These are phyloP conservation scores for Tiphia femorata DNA, from an alignment of 2,888 invertebrate species.

Conservation along the genomic window DNA sequence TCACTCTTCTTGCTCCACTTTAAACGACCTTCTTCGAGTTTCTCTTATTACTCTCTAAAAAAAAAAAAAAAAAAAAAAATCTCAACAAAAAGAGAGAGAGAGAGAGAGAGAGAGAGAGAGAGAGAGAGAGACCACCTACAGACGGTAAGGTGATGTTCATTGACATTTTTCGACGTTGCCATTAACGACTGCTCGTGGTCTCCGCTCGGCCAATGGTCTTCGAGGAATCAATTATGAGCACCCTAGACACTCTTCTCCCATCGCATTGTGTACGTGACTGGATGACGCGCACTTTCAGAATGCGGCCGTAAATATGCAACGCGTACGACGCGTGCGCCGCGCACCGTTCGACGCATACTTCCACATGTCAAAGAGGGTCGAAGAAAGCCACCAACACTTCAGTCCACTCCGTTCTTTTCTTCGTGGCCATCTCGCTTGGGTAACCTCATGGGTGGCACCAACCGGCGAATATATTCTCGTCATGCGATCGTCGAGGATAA, in stretches of 20 bases:
- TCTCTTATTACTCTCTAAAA: neutral
- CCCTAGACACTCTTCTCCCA: slow-evolving; percentile 18
- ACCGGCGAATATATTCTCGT: slow-evolving; percentile 62
- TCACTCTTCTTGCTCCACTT: no score
- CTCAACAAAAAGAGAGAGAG: neutral
- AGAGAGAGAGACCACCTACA: neutral
- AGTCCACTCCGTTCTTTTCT: no score
- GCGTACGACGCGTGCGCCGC: slow-evolving; percentile 23
- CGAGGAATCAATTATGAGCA: slow-evolving; percentile 58
- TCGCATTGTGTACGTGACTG: slow-evolving; percentile 25
- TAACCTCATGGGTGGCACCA: slow-evolving; percentile 64
- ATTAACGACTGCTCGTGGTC: slow-evolving; percentile 48
- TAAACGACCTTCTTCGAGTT: neutral
- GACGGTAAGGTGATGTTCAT: slow-evolving; percentile 22
- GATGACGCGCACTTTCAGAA: slow-evolving; percentile 17
- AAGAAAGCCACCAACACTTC: no score
- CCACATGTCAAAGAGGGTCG: slow-evolving; percentile 11
- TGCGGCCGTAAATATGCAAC: slow-evolving; percentile 30
- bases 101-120: neutral
- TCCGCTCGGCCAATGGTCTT: slow-evolving; percentile 42
- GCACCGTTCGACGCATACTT: slow-evolving; percentile 27
- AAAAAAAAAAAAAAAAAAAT: no score
- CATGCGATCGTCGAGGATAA: slow-evolving; percentile 57
- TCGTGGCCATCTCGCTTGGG: no score
- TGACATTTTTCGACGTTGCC: slow-evolving; percentile 43